A percentile compares a stretch with the other conserved stretches of the same genome.
Conservation (phyloP, 1,140 invertebrate species). For the Drosophila nasuta region DNA sequence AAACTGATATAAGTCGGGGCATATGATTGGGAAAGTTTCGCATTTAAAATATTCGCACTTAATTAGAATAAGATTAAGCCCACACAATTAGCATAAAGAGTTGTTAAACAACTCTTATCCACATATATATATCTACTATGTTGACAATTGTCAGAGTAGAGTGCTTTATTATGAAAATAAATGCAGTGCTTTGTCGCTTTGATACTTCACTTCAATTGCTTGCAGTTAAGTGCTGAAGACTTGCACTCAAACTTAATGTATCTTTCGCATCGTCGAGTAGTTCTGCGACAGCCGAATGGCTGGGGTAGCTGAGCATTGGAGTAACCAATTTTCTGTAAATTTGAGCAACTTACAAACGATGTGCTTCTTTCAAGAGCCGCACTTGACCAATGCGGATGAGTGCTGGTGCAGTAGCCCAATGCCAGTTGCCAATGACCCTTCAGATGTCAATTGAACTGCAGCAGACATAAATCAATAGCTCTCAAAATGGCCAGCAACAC, state of each 20-base stretch:
- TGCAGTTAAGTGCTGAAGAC: neutral
- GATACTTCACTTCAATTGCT: neutral
- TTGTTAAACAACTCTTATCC: neutral
- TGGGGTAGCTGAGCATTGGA: neutral
- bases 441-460: constrained; percentile 60
- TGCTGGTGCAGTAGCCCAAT: constrained; percentile 51
- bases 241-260: constrained; percentile 3
- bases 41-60: neutral
- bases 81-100: neutral
- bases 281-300: too few species aligned
- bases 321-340: constrained; percentile 17
- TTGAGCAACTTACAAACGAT: constrained; percentile 19
- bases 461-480: constrained; percentile 73
- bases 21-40: constrained; percentile 30
- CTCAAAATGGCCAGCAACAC: constrained; percentile 27
- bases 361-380: constrained; percentile 8
- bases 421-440: constrained; percentile 36
- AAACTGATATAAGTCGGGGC: constrained; percentile 8
- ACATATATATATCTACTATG: neutral
- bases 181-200: neutral
- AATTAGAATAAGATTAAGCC: constrained; percentile 12
- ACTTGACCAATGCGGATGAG: constrained; percentile 9
- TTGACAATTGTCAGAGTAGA: neutral
- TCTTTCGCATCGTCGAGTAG: neutral
- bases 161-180: too few species aligned